Conservation (phyloP, 2,797 vertebrate species). For the Thaleichthys pacificus region DNA sequence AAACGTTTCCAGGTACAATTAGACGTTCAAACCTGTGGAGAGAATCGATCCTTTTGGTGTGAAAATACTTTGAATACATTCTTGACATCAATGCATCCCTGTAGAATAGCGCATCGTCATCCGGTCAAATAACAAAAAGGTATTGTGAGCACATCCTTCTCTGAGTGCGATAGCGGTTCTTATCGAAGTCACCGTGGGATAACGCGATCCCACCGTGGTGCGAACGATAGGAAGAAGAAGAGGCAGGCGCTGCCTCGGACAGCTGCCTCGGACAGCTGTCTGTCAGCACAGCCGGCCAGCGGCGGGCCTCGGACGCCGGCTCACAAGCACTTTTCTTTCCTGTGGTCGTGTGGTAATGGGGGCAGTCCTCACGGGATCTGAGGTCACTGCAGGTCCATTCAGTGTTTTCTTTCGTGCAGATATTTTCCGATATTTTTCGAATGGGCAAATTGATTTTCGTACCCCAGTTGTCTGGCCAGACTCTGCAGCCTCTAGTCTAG, state of each 20-base stretch:
- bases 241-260: slow-evolving; percentile 8
- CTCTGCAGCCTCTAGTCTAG: slow-evolving; percentile 14
- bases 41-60: too few relatives aligned
- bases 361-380: slow-evolving; percentile 29
- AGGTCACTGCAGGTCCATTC: slow-evolving; percentile 10
- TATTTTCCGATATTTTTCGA: slow-evolving; percentile 38
- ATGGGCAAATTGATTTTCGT: slow-evolving; percentile 42
- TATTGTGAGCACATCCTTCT: background rate
- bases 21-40: too few relatives aligned
- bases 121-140: background rate
- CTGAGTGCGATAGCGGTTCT: slow-evolving; percentile 26
- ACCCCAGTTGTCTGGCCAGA: slow-evolving; percentile 36
- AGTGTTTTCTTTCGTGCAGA: slow-evolving; percentile 46
- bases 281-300: slow-evolving; percentile 21
- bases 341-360: slow-evolving; percentile 7
- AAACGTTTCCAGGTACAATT: too few relatives aligned
- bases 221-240: slow-evolving; percentile 16
- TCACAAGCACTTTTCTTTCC: background rate
- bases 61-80: background rate
- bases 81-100: background rate
- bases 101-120: background rate
- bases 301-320: background rate
- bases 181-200: slow-evolving; percentile 12
- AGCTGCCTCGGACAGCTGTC: slow-evolving; percentile 31
- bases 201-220: slow-evolving; percentile 11